These are phyloP conservation scores for Ceratosolen solmsi DNA, from an alignment of 1,140 invertebrate genomes.

Conservation along the genomic window DNA sequence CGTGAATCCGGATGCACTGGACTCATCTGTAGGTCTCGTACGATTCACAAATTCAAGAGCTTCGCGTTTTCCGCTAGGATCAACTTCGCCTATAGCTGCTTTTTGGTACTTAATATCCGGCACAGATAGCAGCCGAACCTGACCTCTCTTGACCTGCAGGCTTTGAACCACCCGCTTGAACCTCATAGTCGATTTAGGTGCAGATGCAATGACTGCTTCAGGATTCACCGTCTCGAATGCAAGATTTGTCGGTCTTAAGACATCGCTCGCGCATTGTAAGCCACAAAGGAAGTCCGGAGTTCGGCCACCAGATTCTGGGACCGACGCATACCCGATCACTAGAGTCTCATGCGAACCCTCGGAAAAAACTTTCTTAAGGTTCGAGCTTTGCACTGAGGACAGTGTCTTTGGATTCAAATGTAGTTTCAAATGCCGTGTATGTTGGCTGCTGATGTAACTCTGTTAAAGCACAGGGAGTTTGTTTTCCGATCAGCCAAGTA, in stretches of 20 bases:
- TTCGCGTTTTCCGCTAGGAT: constrained; percentile 61
- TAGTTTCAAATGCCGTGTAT: constrained; percentile 1
- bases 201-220: background rate
- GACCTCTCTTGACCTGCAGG: constrained; percentile 73
- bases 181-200: constrained; percentile 65
- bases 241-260: constrained; percentile 75
- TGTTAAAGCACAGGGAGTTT: constrained; percentile 46
- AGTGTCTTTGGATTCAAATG: constrained; percentile 62
- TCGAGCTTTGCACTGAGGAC: constrained; percentile 65
- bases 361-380: constrained; percentile 54
- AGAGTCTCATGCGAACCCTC: constrained; percentile 14
- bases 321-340: background rate
- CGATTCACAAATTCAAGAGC: background rate
- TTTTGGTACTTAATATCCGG: constrained; percentile 83
- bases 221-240: constrained; percentile 71
- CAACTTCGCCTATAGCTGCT: constrained; percentile 68
- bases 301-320: constrained; percentile 3
- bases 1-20: constrained; percentile 64
- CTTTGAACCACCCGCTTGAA: constrained; percentile 75
- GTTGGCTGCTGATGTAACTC: constrained; percentile 21
- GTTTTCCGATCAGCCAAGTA: background rate
- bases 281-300: constrained; percentile 16
- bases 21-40: constrained; percentile 49
- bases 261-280: background rate
- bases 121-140: constrained; percentile 81